Percentiles rank a stretch among this genome's conserved stretches.
Conservation (phyloP, 2,797 vertebrate species). For the Pitangus sulphuratus region DNA sequence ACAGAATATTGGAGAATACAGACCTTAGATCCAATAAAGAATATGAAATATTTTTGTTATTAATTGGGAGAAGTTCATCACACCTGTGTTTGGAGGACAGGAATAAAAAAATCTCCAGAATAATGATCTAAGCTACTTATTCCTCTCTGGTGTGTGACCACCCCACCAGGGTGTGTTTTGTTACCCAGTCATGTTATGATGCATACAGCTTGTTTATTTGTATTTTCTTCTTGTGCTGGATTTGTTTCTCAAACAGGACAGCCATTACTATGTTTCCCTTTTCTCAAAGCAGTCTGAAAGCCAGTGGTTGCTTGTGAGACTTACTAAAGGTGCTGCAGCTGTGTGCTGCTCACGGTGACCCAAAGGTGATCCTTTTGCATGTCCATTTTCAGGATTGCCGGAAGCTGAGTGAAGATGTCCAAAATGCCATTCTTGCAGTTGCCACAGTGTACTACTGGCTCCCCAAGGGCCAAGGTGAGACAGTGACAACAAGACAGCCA, state of each 20-base stretch:
- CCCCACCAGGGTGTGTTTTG: not conserved
- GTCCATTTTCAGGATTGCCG: slow-evolving; percentile 75
- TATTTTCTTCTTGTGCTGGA: not conserved
- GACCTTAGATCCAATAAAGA: not conserved
- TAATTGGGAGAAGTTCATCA: not conserved
- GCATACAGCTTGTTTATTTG: not conserved
- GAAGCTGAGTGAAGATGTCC: slow-evolving; percentile 79
- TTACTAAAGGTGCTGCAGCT: not conserved
- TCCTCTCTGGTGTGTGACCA: not conserved
- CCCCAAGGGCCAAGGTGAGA: slow-evolving; percentile 90
- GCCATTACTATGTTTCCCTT: not conserved
- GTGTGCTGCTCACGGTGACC: rapidly evolving
- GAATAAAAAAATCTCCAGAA: not conserved
- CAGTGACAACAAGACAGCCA: not conserved
- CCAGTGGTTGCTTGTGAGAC: not conserved
- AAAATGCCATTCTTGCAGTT: slow-evolving; percentile 80
- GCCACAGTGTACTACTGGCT: slow-evolving; percentile 87
- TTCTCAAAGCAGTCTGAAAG: not conserved
- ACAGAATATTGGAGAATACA: not conserved
- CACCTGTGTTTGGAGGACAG: not conserved
- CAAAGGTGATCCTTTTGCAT: not conserved
- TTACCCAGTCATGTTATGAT: not conserved
- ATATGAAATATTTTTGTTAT: not conserved
- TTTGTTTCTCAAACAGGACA: not conserved
- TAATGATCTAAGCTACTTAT: not conserved